Base-by-base conservation (phyloP, 2,888 invertebrate species). In the Diaperis boleti region DNA sequence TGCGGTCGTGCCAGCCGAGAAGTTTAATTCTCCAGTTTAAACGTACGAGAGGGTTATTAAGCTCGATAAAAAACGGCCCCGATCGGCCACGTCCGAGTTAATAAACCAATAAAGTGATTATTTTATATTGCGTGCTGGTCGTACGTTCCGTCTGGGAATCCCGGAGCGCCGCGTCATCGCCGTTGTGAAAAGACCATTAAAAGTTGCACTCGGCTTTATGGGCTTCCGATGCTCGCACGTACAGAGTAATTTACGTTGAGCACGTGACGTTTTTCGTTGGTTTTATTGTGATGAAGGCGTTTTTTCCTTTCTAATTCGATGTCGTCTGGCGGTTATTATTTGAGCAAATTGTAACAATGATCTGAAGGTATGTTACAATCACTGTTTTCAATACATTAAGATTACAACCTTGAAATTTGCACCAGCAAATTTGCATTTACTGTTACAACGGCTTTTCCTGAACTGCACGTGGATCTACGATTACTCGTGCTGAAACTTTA, bases 221-320 rank as follows among this genome's bases (percentile, higher is more conserved):
- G 55, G 59, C 44, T 59, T 68, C 62, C 65, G 59, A 68, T 63
- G 66, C 60, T 50, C 61, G 64, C 68, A 68, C 68, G 68, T 68
- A 39, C 55, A 41, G 33, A 67, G 49, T 65, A 68, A 68, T 67
- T 68, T 68, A 68, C 62, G 60, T 44, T 56, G 45, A 13, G 49
- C 60, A 62, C 68, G 68, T 68, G 68, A 65, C 61, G 63, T 65
- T 59, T 52, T 60, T 55, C 57, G 59, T 64, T 62, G 66, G 66
- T 64, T 66, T 57, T 2, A 22, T 7, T 22, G 22, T 22, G 7
- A 22, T 22, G 7, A 22, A 7, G 7, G 7, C n/a, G n/a, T n/a
- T 22, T 22, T 39, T 49, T 35, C 8, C 26, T 39, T 10, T 49
- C 13, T 41, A 13, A 39, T 37, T 17, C 11, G 18, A 42, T 44